Base-by-base conservation (phyloP, 1,140 invertebrate genomes). In the Pseudomyrmex sp. region DNA sequence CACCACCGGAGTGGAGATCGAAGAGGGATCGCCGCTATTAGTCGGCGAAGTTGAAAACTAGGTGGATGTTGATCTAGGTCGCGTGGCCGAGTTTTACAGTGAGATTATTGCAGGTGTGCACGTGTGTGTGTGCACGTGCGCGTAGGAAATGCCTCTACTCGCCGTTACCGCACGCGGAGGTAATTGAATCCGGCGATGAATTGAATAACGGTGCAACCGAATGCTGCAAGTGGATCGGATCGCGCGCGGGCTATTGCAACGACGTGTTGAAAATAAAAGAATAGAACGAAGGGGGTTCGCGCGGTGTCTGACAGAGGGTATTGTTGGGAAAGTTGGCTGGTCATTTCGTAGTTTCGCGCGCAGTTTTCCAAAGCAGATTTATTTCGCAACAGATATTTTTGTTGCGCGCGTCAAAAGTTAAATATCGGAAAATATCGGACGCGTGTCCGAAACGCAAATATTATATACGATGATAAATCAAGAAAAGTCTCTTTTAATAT, bases 191-290 rank as follows among this genome's bases (percentile, higher is more conserved):
- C 66, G 54, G 54, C 76, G 76, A 80, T 80, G 76, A 80, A 80
- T 80, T 80, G 76, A 80, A 80, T 80, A 80, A 80, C 76, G 76
- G 66, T 69, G 56, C 76, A 80, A 80, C 76, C 76, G 76, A 80
- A 80, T 61, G 76, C 76, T 72, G 76, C 76, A 80, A 80, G 76
- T 80, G 76, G 76, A 80, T 80, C 76, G 65, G 54, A 80, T 80
- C 76, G 76, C 75, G 76, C 75, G 75, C 65, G 44, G 20, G 76
- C 76, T 80, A 80, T 80, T 80, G 76, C 76, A 80, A 52, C 66
- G 76, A 80, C 76, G 76, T 72, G 76, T 80, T 80, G 66, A 9
- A 80, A 80, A 72, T 80, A 80, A 72, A 80, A 80, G 76, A 48
- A 59, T 80, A 48, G 54, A 18, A 79, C 58, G 63, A 44, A 59